Percentiles rank a stretch among this genome's conserved stretches.
Conservation (phyloP, 2,888 invertebrate genomes). For the Perithous albicinctus region DNA sequence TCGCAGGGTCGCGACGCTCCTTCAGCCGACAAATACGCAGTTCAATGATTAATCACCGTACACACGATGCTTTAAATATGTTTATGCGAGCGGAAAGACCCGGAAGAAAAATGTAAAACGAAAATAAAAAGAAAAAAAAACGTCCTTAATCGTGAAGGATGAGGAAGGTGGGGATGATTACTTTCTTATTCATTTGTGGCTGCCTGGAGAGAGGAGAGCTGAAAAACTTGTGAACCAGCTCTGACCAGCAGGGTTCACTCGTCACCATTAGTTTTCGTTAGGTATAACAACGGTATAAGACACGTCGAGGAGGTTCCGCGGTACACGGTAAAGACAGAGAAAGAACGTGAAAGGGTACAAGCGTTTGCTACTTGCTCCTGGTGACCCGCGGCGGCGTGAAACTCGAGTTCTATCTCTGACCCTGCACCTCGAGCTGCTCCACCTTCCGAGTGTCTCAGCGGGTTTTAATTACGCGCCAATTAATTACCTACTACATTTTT, state of each 20-base stretch:
- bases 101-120: slow-evolving; percentile 3
- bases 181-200: slow-evolving; percentile 7
- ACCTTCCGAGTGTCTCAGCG: slow-evolving; percentile 70
- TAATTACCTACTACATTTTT: slow-evolving; percentile 78
- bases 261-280: slow-evolving; percentile 55
- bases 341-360: not conserved
- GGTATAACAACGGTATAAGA: slow-evolving; percentile 25
- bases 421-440: slow-evolving; percentile 29
- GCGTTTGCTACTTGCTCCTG: slow-evolving; percentile 45
- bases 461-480: slow-evolving; percentile 82
- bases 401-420: slow-evolving; percentile 27
- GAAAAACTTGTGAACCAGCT: not conserved
- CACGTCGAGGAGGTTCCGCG: slow-evolving; percentile 17
- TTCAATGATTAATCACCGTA: slow-evolving; percentile 55
- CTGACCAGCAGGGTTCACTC: slow-evolving; percentile 4
- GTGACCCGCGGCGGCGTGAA: slow-evolving; percentile 58
- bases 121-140: not conserved
- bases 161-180: slow-evolving; percentile 4
- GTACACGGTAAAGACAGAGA: not conserved
- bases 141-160: not conserved
- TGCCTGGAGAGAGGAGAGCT: not conserved
- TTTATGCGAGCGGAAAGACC: slow-evolving; percentile 37
- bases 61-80: slow-evolving; percentile 46
- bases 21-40: slow-evolving; percentile 57
- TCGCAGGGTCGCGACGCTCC: slow-evolving; percentile 58